Conservation (phyloP, 1,140 invertebrate species). For the Atta texana region DNA sequence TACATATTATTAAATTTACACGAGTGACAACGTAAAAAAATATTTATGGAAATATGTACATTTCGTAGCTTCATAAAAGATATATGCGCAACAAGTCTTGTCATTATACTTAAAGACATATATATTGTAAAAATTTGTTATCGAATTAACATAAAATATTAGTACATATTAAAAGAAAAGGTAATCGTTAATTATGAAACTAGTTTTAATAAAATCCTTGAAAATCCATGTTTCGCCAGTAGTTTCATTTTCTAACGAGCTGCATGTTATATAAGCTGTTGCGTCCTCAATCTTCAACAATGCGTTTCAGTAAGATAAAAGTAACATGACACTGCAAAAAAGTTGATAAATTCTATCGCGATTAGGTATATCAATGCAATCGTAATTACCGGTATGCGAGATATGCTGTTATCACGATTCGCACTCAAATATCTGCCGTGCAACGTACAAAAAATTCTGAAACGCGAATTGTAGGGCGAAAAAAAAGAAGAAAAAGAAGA, state of each 20-base stretch:
- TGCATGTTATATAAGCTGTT: not conserved
- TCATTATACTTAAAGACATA: not conserved
- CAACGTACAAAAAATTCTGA: not conserved
- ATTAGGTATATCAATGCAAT: not conserved
- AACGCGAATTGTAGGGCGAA: not conserved
- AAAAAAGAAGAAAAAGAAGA: not conserved
- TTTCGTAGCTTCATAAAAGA: slow-evolving; percentile 30
- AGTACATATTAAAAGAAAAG: no score
- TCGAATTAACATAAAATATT: not conserved
- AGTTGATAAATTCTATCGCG: slow-evolving; percentile 22
- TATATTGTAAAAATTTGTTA: not conserved
- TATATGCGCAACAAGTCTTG: slow-evolving; percentile 48
- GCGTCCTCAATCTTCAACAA: not conserved
- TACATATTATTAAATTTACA: slow-evolving; percentile 49
- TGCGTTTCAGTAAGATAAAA: not conserved
- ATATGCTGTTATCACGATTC: not conserved
- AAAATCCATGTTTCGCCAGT: not conserved
- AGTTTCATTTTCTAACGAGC: slow-evolving; percentile 3
- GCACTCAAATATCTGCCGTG: not conserved
- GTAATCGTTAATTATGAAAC: slow-evolving; percentile 1
- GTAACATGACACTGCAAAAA: not conserved
- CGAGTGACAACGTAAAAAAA: not conserved
- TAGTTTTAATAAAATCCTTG: not conserved
- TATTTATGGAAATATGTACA: not conserved
- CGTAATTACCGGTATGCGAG: not conserved